Percentiles rank a stretch among this genome's conserved stretches.
phyloP scores from a whole-genome alignment of 2,797 vertebrate genomes.

The Clamator glandarius region DNA sequence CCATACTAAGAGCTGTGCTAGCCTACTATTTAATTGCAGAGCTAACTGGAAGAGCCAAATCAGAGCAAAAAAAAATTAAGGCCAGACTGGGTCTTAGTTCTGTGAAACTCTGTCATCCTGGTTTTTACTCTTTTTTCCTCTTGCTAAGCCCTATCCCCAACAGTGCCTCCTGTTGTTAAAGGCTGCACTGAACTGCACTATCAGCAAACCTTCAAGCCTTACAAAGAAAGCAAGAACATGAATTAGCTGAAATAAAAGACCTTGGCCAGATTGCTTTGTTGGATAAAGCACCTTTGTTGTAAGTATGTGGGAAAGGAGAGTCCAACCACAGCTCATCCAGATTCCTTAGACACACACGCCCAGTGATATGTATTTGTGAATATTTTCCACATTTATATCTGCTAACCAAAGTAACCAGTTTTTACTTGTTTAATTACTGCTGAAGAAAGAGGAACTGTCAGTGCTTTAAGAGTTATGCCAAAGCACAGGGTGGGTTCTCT shows the following conservation, averaged over 20 bases:
- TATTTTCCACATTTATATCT: slow-evolving; percentile 63
- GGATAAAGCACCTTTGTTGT: slow-evolving; percentile 71
- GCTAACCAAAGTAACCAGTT: slow-evolving; percentile 67
- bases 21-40: background rate
- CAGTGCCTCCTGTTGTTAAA: slow-evolving; percentile 18
- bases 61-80: background rate
- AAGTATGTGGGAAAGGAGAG: slow-evolving; percentile 67
- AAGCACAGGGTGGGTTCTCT: slow-evolving; percentile 67
- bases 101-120: background rate
- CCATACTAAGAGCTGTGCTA: background rate
- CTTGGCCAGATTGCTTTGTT: slow-evolving; percentile 44
- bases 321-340: slow-evolving; percentile 63
- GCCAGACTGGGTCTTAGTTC: background rate
- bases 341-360: slow-evolving; percentile 69
- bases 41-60: background rate
- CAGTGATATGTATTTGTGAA: slow-evolving; percentile 44
- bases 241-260: slow-evolving; percentile 59
- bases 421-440: slow-evolving; percentile 70
- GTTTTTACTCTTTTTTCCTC: background rate
- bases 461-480: slow-evolving; percentile 59
- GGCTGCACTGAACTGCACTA: background rate
- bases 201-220: slow-evolving; percentile 10
- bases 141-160: background rate
- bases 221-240: background rate
- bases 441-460: slow-evolving; percentile 59